phyloP scores from a whole-genome alignment of 2,797 vertebrate species.

The Eutrigla gurnardus region DNA sequence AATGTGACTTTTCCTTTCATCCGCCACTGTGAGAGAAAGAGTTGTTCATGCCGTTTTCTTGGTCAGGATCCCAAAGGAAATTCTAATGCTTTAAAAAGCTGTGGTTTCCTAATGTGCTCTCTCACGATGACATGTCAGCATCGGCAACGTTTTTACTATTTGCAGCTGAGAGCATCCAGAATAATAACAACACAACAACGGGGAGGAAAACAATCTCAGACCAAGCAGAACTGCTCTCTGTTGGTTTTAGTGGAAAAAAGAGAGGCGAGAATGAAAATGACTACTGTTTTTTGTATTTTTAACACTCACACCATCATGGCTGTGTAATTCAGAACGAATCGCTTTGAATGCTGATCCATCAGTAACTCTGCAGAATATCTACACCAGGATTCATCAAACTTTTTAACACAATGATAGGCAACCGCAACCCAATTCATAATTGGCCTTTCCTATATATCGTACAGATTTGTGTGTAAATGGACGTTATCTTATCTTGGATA shows the following conservation, averaged over 20 bases:
- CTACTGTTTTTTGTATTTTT: slow-evolving; percentile 18
- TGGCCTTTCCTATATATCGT: no score
- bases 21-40: neutral
- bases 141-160: slow-evolving; percentile 12
- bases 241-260: slow-evolving; percentile 41
- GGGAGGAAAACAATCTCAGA: slow-evolving; percentile 35
- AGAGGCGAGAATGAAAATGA: slow-evolving; percentile 12
- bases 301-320: neutral
- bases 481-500: no score
- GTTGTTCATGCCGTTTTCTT: neutral
- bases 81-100: slow-evolving; percentile 4
- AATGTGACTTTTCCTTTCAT: slow-evolving; percentile 7
- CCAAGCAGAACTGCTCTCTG: slow-evolving; percentile 45
- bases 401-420: no score
- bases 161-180: slow-evolving; percentile 38
- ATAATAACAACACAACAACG: slow-evolving; percentile 35
- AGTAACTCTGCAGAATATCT: neutral
- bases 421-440: no score
- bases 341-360: slow-evolving; percentile 5
- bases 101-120: slow-evolving; percentile 6
- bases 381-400: no score
- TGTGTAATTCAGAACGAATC: slow-evolving; percentile 14
- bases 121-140: slow-evolving; percentile 21
- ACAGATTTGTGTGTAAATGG: no score
- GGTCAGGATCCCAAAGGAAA: slow-evolving; percentile 12